Conservation (phyloP, 2,797 vertebrate genomes). For the Malacoctenus gilli region DNA sequence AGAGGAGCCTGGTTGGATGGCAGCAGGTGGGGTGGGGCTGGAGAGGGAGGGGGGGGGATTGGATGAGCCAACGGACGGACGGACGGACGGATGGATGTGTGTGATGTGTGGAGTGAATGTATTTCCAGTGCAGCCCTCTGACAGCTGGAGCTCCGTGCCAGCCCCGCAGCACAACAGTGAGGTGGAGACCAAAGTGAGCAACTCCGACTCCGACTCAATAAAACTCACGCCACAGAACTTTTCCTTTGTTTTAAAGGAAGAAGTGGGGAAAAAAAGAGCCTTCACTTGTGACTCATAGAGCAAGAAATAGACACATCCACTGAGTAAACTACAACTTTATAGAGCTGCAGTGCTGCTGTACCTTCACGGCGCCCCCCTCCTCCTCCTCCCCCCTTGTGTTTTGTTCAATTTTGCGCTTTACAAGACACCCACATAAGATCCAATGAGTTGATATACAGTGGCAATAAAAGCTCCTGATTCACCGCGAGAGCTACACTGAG, state of each 20-base stretch:
- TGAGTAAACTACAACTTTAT: constrained; percentile 30
- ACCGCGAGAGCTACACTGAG: constrained; percentile 14
- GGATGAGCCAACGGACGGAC: no score
- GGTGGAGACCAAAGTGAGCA: constrained; percentile 30
- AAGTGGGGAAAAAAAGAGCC: background rate
- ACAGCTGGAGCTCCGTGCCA: constrained; percentile 50
- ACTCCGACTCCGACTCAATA: constrained; percentile 8
- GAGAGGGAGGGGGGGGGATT: no score
- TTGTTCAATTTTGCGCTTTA: constrained; percentile 34
- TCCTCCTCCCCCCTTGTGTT: constrained; percentile 27
- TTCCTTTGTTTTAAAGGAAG: constrained; percentile 30
- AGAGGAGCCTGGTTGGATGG: constrained; percentile 36
- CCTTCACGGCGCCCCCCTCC: no score
- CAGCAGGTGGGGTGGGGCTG: background rate
- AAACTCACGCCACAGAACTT: constrained; percentile 37
- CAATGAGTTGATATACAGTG: constrained; percentile 15
- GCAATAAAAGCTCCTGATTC: constrained; percentile 45
- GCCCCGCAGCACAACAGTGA: constrained; percentile 35
- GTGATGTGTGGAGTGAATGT: constrained; percentile 45
- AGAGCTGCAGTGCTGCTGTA: background rate
- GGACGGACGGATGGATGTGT: constrained; percentile 44
- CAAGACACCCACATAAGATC: constrained; percentile 36
- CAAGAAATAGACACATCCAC: constrained; percentile 11
- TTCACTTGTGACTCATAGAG: constrained; percentile 31
- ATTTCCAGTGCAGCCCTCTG: constrained; percentile 33